phyloP scores from a whole-genome alignment of 2,113 vertebrate genomes.

The Anas platyrhynchos region DNA sequence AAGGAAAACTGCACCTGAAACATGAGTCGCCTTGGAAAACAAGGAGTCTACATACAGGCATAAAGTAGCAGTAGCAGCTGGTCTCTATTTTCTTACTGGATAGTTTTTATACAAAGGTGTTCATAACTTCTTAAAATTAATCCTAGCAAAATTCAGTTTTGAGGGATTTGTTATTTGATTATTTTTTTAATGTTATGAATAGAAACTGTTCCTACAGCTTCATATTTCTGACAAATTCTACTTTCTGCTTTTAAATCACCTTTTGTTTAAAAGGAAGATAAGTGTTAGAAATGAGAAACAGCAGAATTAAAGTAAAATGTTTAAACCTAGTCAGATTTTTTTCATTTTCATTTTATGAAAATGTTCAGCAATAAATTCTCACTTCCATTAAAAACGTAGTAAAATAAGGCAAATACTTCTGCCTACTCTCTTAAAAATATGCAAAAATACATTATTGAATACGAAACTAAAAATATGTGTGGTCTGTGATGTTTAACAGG shows the following conservation, averaged over 20 bases:
- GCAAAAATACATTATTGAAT: neutral
- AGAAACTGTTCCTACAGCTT: neutral
- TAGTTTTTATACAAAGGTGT: neutral
- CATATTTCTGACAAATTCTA: neutral
- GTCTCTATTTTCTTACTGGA: neutral
- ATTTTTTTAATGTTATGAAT: neutral
- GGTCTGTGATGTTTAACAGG: neutral
- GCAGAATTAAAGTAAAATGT: neutral
- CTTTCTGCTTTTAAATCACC: neutral
- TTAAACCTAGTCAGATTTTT: neutral
- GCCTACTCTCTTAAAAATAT: neutral
- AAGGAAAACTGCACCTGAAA: neutral
- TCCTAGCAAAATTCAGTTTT: neutral
- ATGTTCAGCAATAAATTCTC: neutral
- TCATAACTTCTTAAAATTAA: neutral
- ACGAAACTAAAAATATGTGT: neutral
- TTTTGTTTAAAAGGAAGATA: neutral
- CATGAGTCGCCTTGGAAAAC: neutral
- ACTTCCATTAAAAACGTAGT: neutral
- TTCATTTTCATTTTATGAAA: neutral
- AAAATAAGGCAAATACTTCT: neutral
- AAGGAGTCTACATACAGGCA: neutral
- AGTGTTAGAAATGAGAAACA: neutral
- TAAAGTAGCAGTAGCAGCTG: neutral
- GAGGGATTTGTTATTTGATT: neutral